Base-by-base conservation (phyloP, 2,888 invertebrate species). In the Limnephilus auricula region DNA sequence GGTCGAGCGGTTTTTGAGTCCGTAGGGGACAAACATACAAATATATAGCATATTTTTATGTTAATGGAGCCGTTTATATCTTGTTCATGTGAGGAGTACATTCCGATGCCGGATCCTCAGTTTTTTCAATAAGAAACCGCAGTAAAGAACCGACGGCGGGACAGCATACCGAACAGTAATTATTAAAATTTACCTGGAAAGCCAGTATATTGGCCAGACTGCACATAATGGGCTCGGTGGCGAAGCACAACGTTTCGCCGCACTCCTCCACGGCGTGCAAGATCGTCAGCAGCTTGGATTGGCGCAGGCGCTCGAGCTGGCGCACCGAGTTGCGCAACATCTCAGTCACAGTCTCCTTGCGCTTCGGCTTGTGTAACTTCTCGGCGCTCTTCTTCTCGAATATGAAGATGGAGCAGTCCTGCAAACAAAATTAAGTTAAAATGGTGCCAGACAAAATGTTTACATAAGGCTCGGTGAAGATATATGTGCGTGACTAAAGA, bases 331-430 rank as follows among this genome's bases (percentile, higher is more conserved):
- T 96, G 78, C 98, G 96, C 90, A 99, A 96, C 91, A 98, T 97
- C 94, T 99, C 99, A 12, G 99, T 97, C 93, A 99, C 98, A n/a
- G 97, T 97, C 94, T 99, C 99, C 94, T 98, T 98, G 92, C 98
- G 96, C 93, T 98, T 98, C 5, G 99, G 99, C 94, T 98, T 99
- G 95, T 98, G 98, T 82, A 99, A 95, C 94, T 99, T 99, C 94
- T 99, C 99, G 0, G 98, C 99, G 91, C 98, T 97, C 93, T 98
- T 97, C 95, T 99, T 99, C 95, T 99, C 99, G 95, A 99, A 99
- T 91, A 99, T 96, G 95, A 99, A 99, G 93, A 99, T 97, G 0
- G 99, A 99, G 93, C 98, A 98, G 95, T 98, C 99, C 99, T 99
- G 96, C 31, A 82, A 82, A 82, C 18, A 31, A 82, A 82, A 31